phyloP scores from a whole-genome alignment of 2,888 invertebrate genomes.

The Eulithis testata region DNA sequence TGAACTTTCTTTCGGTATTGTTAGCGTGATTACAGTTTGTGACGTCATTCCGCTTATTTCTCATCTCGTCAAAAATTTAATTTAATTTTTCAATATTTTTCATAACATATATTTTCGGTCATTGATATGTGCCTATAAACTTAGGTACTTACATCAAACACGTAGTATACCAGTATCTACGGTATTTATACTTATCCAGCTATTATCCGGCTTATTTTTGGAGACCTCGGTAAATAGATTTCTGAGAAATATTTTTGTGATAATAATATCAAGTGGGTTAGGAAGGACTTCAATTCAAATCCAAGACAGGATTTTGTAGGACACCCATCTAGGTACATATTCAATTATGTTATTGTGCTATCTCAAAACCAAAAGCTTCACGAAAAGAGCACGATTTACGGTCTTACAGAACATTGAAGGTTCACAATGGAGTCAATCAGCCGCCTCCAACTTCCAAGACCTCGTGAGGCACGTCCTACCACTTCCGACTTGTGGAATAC shows the following conservation, averaged over 20 bases:
- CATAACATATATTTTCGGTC: too few relatives aligned
- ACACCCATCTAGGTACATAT: neutral
- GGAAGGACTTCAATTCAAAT: too few relatives aligned
- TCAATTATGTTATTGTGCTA: conserved; percentile 1
- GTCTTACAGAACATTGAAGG: conserved; percentile 71
- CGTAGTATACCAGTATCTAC: too few relatives aligned
- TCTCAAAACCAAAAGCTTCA: conserved; percentile 41
- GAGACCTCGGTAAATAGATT: too few relatives aligned
- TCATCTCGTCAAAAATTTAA: conserved; percentile 26
- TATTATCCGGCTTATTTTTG: too few relatives aligned
- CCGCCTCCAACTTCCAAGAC: conserved; percentile 67
- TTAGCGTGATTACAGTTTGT: conserved; percentile 52
- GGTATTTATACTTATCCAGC: too few relatives aligned
- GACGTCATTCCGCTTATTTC: conserved; percentile 41
- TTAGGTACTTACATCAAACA: too few relatives aligned
- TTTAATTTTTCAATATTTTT: conserved; percentile 18
- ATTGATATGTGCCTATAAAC: too few relatives aligned
- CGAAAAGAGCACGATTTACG: conserved; percentile 64
- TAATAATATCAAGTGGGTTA: too few relatives aligned
- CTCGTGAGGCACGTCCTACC: conserved; percentile 71
- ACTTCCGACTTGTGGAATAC: conserved; percentile 65
- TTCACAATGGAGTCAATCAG: conserved; percentile 80
- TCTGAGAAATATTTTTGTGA: too few relatives aligned
- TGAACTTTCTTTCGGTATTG: conserved; percentile 57
- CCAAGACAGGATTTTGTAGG: too few relatives aligned